Evolutionary conservation across 2,888 invertebrate species (phyloP), one percentile per base, ranked within the genome.

Genomic region (Malthinus seriepunctatus): DNA sequence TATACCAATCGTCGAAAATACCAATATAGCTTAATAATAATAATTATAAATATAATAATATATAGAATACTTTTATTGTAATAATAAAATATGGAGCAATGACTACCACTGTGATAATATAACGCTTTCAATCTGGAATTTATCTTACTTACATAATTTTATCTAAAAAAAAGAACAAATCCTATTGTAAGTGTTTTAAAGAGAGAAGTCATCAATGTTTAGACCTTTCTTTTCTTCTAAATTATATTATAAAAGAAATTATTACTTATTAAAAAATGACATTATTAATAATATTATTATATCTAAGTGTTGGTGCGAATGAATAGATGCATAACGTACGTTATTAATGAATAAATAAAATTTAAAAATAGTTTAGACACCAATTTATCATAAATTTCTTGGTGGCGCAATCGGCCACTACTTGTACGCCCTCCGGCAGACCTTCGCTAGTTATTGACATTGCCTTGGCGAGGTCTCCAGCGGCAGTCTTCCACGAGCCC

Each of bases 341-440:
- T 78, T 90, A 91, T 77, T 73, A 87, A 90, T 71, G 85, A 86
- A 68, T 23, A 72, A 73, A 42, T 38, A 57, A 55, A 52, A 23
- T 60, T 46, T 42, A 56, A 50, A n/a, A 51, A 54, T 73, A 73
- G 72, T 64, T 65, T 72, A 73, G 72, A 73, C 72, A 73, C 71
- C 73, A 72, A 70, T 55, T 62, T 62, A 62, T 59, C 53, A 62
- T 56, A 60, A 47, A 51, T 57, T 52, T 61, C 50, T 61, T 5
- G 49, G 56, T 53, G 61, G 61, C 56, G 37, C 31, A 50, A 51
- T 34, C 38, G 49, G 48, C 56, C 46, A 60, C 52, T 50, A 47
- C 48, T 61, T 54, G 56, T 61, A 61, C 56, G 61, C 56, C 62
- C 62, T 59, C 55, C 59, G 62, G 62, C 34, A 59, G 59, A 59